A percentile compares a stretch with the other conserved stretches of the same genome.
Conservation (phyloP, 2,888 invertebrate genomes). For the Clistopyga incitator region DNA sequence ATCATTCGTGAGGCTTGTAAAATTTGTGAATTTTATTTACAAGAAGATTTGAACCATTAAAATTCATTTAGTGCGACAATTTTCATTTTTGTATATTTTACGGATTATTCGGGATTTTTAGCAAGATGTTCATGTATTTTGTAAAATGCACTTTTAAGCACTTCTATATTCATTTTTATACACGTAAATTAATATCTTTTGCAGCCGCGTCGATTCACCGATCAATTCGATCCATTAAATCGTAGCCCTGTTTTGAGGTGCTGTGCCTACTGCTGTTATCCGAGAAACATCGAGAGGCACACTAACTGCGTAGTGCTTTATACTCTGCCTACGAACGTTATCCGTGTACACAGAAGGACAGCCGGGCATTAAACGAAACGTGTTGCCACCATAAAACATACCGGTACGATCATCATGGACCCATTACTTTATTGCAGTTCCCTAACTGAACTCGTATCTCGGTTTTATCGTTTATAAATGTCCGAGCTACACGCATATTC, state of each 20-base stretch:
- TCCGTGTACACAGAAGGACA: conserved; percentile 21
- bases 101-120: neutral
- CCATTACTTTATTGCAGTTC: conserved; percentile 73
- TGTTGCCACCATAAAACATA: conserved; percentile 69
- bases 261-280: conserved; percentile 5
- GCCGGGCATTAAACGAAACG: conserved; percentile 66
- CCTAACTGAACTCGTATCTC: conserved; percentile 73
- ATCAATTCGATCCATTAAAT: conserved; percentile 25
- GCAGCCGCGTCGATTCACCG: neutral
- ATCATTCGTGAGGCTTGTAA: no score
- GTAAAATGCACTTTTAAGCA: neutral
- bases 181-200: neutral
- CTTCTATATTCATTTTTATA: neutral
- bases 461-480: conserved; percentile 67
- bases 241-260: neutral
- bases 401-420: conserved; percentile 68
- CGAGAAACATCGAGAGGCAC: neutral
- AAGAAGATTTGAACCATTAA: no score
- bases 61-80: neutral
- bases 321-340: conserved; percentile 18
- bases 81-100: neutral
- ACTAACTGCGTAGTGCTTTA: conserved; percentile 15
- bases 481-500: conserved; percentile 14
- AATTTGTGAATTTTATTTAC: no score
- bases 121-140: neutral